Evolutionary conservation across 2,888 invertebrate genomes (phyloP).

Genomic region (Drosophila birchii): DNA sequence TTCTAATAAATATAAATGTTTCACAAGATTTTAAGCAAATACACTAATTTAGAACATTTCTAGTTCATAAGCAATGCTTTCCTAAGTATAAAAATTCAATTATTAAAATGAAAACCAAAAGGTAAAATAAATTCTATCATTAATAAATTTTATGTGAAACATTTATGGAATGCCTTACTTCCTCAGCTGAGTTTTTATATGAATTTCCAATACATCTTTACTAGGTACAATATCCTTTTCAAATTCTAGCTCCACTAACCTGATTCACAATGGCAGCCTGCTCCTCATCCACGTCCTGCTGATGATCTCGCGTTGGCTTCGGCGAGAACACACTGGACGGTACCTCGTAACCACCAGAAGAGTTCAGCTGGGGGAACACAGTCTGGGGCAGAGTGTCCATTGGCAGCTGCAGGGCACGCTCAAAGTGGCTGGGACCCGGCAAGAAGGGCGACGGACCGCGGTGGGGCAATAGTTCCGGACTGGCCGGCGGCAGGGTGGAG

Average conservation of each 20-base stretch:
- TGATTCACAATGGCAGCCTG: conserved; percentile 84
- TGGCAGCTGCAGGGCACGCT: conserved; percentile 82
- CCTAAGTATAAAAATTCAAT: neutral
- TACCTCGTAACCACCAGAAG: conserved; percentile 84
- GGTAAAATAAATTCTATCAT: neutral
- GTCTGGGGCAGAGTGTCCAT: conserved; percentile 86
- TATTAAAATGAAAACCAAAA: neutral
- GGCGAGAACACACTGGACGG: conserved; percentile 82
- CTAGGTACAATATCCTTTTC: too few species aligned
- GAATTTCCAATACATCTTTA: neutral
- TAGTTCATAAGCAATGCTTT: neutral
- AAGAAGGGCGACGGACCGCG: conserved; percentile 86
- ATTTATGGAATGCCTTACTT: neutral
- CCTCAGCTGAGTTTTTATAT: neutral
- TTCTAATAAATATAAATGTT: neutral
- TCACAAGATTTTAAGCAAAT: neutral
- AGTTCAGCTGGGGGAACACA: conserved; percentile 85
- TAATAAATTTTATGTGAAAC: neutral
- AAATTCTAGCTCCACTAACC: conserved; percentile 71
- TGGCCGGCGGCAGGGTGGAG: conserved; percentile 83
- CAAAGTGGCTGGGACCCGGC: conserved; percentile 85
- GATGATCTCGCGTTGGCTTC: conserved; percentile 85
- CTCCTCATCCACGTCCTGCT: conserved; percentile 84
- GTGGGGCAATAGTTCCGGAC: conserved; percentile 84
- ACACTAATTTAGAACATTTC: neutral